phyloP scores from a whole-genome alignment of 2,113 vertebrate genomes.

The Phyllopteryx taeniolatus region DNA sequence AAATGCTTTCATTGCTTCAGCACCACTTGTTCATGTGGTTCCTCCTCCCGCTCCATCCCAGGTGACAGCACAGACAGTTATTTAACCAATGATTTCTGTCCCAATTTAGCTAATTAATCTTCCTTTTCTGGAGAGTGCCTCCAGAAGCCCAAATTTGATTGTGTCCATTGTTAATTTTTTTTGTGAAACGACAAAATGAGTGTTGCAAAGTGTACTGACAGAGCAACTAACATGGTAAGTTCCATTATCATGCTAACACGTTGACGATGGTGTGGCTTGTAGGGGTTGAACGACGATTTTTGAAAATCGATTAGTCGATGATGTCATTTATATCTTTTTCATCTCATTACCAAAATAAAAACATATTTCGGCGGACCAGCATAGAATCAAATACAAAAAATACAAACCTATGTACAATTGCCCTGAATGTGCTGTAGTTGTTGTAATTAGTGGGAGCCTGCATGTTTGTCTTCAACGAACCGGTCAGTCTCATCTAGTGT shows the following conservation, averaged over 20 bases:
- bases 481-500: no score
- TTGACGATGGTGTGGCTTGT: background rate
- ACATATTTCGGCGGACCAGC: no score
- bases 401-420: no score
- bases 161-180: slow-evolving; percentile 25
- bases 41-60: slow-evolving; percentile 38
- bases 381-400: no score
- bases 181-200: background rate
- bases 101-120: slow-evolving; percentile 70
- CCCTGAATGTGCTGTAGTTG: no score
- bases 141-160: slow-evolving; percentile 42
- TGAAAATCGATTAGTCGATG: background rate
- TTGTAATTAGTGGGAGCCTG: no score
- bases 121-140: slow-evolving; percentile 35
- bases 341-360: background rate
- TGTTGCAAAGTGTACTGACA: background rate
- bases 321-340: background rate
- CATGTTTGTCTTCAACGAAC: no score
- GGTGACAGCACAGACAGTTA: slow-evolving; percentile 33
- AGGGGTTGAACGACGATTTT: background rate
- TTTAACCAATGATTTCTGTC: slow-evolving; percentile 62
- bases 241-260: background rate
- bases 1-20: slow-evolving; percentile 23
- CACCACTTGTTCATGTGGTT: slow-evolving; percentile 32
- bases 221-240: background rate